Percentiles rank a stretch among this genome's conserved stretches.
Evolutionary conservation across 2,797 vertebrate species (phyloP).

Genomic region (Alauda arvensis): DNA sequence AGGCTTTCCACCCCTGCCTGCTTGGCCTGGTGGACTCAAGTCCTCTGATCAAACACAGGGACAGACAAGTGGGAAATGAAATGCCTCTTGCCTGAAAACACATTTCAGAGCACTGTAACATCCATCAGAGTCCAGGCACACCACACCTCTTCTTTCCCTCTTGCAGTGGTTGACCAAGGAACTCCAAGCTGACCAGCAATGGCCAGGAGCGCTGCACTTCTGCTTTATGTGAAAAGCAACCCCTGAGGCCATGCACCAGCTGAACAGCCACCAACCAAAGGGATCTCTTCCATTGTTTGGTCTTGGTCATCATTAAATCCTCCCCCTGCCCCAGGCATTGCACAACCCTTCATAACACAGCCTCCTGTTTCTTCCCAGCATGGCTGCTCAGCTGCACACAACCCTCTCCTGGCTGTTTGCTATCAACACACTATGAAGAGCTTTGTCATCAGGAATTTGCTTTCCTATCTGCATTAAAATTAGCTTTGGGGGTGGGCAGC

Average conservation of each 20-base stretch:
- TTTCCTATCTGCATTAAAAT: constrained; percentile 35
- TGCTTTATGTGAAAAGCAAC: background rate
- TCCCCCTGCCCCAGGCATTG: background rate
- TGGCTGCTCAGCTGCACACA: background rate
- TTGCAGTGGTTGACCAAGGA: background rate
- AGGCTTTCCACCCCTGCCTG: background rate
- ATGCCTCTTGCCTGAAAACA: background rate
- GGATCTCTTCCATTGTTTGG: background rate
- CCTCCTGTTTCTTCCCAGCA: background rate
- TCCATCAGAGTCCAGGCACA: rapidly evolving
- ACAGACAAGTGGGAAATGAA: background rate
- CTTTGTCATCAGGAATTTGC: constrained; percentile 6
- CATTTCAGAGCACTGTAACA: background rate
- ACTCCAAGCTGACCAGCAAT: background rate
- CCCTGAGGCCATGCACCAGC: background rate
- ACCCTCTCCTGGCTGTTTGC: background rate
- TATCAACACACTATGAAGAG: background rate
- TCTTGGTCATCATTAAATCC: background rate
- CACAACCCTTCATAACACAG: background rate
- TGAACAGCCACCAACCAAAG: background rate
- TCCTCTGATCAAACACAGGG: background rate
- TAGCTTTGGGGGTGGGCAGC: background rate
- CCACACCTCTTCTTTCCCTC: background rate
- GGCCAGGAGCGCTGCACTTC: background rate
- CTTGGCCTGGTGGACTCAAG: background rate